These are phyloP conservation scores for Phymorhynchus buccinoides DNA, from an alignment of 1,140 invertebrate genomes.

Conservation along the genomic window DNA sequence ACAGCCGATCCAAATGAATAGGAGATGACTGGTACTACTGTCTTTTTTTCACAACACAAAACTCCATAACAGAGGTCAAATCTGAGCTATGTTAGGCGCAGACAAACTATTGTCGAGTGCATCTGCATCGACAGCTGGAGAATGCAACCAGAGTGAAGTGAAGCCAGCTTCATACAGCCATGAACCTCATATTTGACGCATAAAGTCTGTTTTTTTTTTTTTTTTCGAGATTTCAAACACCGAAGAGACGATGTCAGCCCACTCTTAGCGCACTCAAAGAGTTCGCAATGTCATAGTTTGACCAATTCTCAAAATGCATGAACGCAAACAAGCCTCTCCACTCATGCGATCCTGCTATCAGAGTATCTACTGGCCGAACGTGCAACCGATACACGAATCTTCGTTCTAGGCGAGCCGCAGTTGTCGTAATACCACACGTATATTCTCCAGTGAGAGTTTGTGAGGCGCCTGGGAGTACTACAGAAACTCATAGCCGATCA, in stretches of 20 bases:
- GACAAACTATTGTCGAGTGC: constrained; percentile 62
- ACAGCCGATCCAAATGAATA: too few species aligned
- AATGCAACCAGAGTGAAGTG: constrained; percentile 63
- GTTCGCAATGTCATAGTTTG: constrained; percentile 51
- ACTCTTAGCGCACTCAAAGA: constrained; percentile 45
- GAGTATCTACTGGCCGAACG: constrained; percentile 66
- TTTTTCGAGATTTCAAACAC: constrained; percentile 63
- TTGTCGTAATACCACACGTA: constrained; percentile 68
- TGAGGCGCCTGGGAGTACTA: constrained; percentile 61
- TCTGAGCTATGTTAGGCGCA: constrained; percentile 65
- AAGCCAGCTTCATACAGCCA: constrained; percentile 64
- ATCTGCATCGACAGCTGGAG: constrained; percentile 58
- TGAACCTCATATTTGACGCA: constrained; percentile 61
- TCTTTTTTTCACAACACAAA: too few species aligned
- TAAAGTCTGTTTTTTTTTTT: too few species aligned
- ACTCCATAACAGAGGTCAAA: constrained; percentile 69
- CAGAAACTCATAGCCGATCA: too few species aligned
- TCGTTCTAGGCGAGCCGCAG: constrained; percentile 53
- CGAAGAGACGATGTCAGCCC: constrained; percentile 48
- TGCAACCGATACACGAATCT: too few species aligned
- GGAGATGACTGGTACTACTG: constrained; percentile 53
- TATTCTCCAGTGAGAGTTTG: constrained; percentile 68
- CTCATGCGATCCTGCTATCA: too few species aligned
- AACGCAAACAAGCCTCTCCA: constrained; percentile 67
- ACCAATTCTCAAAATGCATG: constrained; percentile 67